Conservation (phyloP, 1,140 invertebrate species). For the roundworm (Caenorhabditis elegans) region DNA sequence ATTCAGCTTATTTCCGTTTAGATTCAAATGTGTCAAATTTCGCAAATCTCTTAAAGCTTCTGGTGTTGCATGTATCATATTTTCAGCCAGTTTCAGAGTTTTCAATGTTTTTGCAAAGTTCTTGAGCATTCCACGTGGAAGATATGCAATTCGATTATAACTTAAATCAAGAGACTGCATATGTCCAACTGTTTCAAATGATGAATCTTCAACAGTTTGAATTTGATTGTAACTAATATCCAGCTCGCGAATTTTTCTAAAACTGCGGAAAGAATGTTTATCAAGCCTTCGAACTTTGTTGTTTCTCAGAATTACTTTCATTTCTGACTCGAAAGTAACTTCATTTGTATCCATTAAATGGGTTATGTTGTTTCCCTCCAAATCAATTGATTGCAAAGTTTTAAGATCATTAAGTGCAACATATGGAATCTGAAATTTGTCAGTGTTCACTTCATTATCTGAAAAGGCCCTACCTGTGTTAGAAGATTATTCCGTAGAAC, state of each 20-base stretch:
- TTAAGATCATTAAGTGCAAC: constrained; percentile 42
- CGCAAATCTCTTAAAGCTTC: constrained; percentile 38
- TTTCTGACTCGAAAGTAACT: constrained; percentile 42
- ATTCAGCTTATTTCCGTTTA: constrained; percentile 47
- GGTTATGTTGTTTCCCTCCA: constrained; percentile 44
- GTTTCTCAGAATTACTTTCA: constrained; percentile 38
- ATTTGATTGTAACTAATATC: constrained; percentile 48
- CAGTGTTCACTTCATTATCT: neutral
- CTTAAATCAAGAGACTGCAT: constrained; percentile 37
- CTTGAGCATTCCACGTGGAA: constrained; percentile 38
- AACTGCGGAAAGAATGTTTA: constrained; percentile 45
- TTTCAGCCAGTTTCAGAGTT: constrained; percentile 37
- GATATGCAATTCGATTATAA: constrained; percentile 40
- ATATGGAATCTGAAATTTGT: constrained; percentile 37
- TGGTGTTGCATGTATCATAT: constrained; percentile 38
- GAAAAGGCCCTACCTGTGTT: neutral
- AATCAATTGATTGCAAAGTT: constrained; percentile 32
- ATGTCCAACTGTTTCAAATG: constrained; percentile 36
- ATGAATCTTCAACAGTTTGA: neutral
- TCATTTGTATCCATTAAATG: constrained; percentile 36
- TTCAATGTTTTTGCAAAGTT: constrained; percentile 46
- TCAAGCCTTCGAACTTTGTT: constrained; percentile 38
- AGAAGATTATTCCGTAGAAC: constrained; percentile 44
- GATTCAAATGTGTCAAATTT: constrained; percentile 39
- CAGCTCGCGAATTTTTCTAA: constrained; percentile 36